Evolutionary conservation across 2,888 invertebrate species (phyloP).

Genomic region (Altica lythri): DNA sequence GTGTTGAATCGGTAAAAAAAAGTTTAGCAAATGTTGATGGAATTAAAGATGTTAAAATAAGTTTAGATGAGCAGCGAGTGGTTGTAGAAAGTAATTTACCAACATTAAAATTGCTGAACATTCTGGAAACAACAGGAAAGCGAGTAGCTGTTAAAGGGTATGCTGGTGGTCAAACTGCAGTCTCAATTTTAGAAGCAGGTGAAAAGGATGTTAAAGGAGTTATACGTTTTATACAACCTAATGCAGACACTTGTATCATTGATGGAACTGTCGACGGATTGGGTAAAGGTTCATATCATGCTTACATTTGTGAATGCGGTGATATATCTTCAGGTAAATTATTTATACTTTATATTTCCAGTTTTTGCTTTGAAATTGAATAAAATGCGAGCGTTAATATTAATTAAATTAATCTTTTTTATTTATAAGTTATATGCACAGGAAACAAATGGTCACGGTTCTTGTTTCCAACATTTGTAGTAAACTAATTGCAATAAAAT

Average conservation of each 20-base stretch:
- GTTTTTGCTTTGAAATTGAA: too few species aligned
- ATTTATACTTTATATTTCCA: not conserved
- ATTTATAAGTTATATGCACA: too few species aligned
- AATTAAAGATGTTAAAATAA: conserved; percentile 59
- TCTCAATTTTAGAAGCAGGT: conserved; percentile 70
- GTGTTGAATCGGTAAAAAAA: conserved; percentile 59
- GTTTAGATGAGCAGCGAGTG: conserved; percentile 68
- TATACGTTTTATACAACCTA: conserved; percentile 72
- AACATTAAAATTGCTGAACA: conserved; percentile 62
- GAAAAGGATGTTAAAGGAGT: conserved; percentile 67
- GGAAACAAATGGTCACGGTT: too few species aligned
- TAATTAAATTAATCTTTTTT: too few species aligned
- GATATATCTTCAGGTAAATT: conserved; percentile 67
- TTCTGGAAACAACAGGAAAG: conserved; percentile 65
- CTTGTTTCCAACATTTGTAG: too few species aligned
- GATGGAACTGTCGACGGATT: conserved; percentile 88
- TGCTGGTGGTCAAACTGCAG: conserved; percentile 72
- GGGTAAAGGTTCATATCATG: conserved; percentile 63
- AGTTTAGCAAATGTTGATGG: conserved; percentile 57
- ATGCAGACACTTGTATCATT: conserved; percentile 66
- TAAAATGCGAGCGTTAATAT: too few species aligned
- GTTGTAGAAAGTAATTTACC: conserved; percentile 71
- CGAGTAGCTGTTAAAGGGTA: conserved; percentile 80
- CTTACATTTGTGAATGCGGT: conserved; percentile 73
- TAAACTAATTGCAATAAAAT: too few species aligned